Evolutionary conservation across 2,888 invertebrate genomes (phyloP), one percentile per base, ranked within the genome.

Genomic region (Acheta domesticus): DNA sequence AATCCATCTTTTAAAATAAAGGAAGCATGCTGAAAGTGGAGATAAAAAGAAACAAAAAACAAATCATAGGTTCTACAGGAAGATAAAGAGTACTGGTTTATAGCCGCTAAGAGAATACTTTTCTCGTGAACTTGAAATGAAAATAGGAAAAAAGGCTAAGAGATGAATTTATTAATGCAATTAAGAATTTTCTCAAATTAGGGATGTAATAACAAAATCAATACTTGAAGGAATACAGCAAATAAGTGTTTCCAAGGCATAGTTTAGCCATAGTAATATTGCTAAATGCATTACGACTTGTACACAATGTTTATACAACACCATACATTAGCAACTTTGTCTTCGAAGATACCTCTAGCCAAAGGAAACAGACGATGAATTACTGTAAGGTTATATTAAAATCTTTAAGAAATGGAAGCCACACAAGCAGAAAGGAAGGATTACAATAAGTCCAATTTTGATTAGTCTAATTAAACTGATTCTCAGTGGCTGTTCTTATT

Each of bases 81-180:
- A 95, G 91, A 82, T 95, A 89, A 77, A 96, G 86, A n/a, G 93
- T 86, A 93, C 92, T 0, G 95, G 95, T 80, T n/a, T n/a, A 94
- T 86, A 0, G 95, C 93, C 1, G 91, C 93, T 16, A 99, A 87
- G 19, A 99, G 89, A 84, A 99, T 97, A 5, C 94, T 93, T 87
- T 99, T 99, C 85, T 99, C 99, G 86, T 99, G 99, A 49, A 99
- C 99, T 91, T 99, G 99, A 87, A 94, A 99, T n/a, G 99, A 98
- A 86, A 98, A 98, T 73, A 99, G 88, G 86, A 96, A 99, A n/a
- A 88, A 99, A 99, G 2, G 94, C 92, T 77, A 98, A n/a, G 86
- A 0, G 98, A 93, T 2, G 93, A 93, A 87, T 96, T 97, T 19
- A 97, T 92, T 80, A 97, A 88, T 12, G 92, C 90, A 23, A 93